Conservation (phyloP, 2,888 invertebrate species). For the Scelioninae gen. 1 region DNA sequence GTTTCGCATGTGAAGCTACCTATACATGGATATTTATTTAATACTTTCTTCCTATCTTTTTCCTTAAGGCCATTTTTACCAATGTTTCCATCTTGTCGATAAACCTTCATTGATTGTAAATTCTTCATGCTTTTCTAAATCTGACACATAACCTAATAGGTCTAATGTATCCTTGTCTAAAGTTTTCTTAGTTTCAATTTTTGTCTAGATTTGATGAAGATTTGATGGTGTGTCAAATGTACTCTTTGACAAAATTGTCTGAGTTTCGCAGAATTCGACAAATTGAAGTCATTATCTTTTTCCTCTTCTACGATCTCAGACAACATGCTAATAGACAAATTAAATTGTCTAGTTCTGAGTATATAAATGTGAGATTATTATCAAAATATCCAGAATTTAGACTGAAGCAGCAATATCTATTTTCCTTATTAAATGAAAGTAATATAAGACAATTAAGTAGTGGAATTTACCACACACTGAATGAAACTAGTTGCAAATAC, state of each 20-base stretch:
- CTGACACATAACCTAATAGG: conserved; percentile 21
- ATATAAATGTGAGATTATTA: conserved; percentile 68
- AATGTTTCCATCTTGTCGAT: no score
- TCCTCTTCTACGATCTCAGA: conserved; percentile 15
- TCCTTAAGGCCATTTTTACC: no score
- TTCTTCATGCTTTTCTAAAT: neutral
- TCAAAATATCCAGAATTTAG: conserved; percentile 62
- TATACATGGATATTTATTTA: no score
- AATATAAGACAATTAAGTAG: no score
- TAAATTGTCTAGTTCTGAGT: conserved; percentile 69
- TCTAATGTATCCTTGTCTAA: conserved; percentile 2
- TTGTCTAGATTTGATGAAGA: no score
- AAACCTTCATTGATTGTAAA: conserved; percentile 1
- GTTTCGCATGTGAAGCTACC: no score
- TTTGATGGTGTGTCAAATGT: no score
- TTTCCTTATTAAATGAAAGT: conserved; percentile 71
- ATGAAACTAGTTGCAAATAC: conserved; percentile 40
- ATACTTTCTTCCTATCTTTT: no score
- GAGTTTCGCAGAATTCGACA: no score
- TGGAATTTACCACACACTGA: conserved; percentile 46
- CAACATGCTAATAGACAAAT: conserved; percentile 66
- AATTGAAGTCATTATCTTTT: no score
- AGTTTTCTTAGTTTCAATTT: no score
- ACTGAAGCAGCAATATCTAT: conserved; percentile 73
- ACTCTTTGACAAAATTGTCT: no score